Base-by-base conservation (phyloP, 2,888 invertebrate species). In the Blastobasis adustella region DNA sequence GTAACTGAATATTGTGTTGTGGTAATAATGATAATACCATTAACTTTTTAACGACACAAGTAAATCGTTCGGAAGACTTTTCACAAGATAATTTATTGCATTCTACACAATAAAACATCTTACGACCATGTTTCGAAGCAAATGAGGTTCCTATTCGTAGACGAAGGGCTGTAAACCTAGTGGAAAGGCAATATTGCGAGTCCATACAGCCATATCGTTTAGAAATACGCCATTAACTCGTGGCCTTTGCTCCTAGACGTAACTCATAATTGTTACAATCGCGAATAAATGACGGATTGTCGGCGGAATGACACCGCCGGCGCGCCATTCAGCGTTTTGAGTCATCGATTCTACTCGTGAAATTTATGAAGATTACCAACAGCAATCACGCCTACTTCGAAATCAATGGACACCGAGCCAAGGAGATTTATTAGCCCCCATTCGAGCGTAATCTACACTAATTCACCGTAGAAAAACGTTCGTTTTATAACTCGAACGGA, bases 381-480 rank as follows among this genome's bases (percentile, higher is more conserved):
- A 63, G 79, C 76, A 74, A 82, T 82, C 77, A 78, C 81, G 76
- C 81, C 82, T 77, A 77, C 80, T 71, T 60, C 71, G 76, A 73
- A 81, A 82, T 82, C 84, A 84, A 83, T 84, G 79, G 81, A 72
- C 71, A 67, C 71, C 70, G 58, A 66, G 70, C 7, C 63, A 62
- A 57, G 56, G 73, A 83, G 87, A 88, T 88, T 88, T 87, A 87
- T 87, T 86, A 83, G 75, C 60, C 67, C 62, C 83, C 76, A 85
- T 86, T 85, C 76, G 79, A 79, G 69, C 62, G 75, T 85, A 85
- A 85, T 85, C 81, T 79, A 71, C 74, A 79, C 84, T 86, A 87
- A 87, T 86, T 84, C 82, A 84, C 76, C 76, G 82, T 79, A 80
- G 82, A 85, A 83, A 84, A 83, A 82, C 76, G 75, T 73, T 66